Conservation (phyloP, 2,797 vertebrate genomes). For the Argyrosomus regius region DNA sequence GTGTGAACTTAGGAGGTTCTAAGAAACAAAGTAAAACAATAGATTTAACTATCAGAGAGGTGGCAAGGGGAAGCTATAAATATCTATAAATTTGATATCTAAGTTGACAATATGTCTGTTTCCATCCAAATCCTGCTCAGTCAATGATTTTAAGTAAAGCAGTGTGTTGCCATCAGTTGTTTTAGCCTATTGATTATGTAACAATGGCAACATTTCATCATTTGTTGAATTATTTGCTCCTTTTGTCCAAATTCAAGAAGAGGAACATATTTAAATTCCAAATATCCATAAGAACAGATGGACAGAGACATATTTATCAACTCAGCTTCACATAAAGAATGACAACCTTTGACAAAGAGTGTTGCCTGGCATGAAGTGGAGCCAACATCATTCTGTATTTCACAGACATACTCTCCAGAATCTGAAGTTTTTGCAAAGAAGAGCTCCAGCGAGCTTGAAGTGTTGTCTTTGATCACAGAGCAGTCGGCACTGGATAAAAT, state of each 20-base stretch:
- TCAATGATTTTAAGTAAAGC: not conserved
- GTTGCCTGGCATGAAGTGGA: conserved; percentile 89
- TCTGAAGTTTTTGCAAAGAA: conserved; percentile 92
- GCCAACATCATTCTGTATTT: conserved; percentile 95
- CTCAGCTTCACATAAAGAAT: conserved; percentile 21
- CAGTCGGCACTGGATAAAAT: conserved; percentile 89
- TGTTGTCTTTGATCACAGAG: conserved; percentile 92
- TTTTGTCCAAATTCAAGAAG: too few species aligned
- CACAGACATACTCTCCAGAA: conserved; percentile 94
- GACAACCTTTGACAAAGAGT: conserved; percentile 97
- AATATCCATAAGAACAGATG: conserved; percentile 3
- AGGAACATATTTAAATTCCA: not conserved
- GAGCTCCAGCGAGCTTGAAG: conserved; percentile 91
- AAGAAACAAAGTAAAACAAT: conserved; percentile 60
- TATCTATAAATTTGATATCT: not conserved
- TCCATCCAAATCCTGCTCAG: conserved; percentile 48
- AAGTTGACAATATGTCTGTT: conserved; percentile 2
- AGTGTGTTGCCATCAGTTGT: not conserved
- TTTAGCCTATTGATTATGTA: not conserved
- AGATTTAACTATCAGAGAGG: conserved; percentile 3
- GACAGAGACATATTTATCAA: conserved; percentile 32
- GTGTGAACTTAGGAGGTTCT: conserved; percentile 95
- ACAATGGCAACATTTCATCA: not conserved
- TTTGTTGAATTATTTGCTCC: too few species aligned
- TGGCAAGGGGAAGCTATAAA: not conserved